Evolutionary conservation across 2,113 vertebrate genomes (phyloP), one percentile per base, ranked within the genome.

Genomic region (Shinisaurus crocodilurus): DNA sequence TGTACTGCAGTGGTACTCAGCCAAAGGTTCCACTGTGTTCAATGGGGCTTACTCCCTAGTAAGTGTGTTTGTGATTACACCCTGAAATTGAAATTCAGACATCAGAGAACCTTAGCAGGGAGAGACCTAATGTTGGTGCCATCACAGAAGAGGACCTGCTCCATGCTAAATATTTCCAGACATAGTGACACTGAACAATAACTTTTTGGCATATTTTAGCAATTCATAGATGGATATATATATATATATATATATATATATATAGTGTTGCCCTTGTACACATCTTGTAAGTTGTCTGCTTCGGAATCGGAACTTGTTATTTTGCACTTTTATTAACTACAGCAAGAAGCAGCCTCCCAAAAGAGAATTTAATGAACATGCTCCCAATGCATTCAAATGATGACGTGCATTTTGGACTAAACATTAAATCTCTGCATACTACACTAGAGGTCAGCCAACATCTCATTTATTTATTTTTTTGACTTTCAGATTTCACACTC

Each of bases 401-500:
- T 89, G 92, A 85, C 84, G 91, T 43, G 85, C 16, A 94, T 93
- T 95, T 88, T 94, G 93, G 84, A 94, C 95, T 91, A 91, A 79
- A 67, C 89, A 94, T 92, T 93, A 94, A 82, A 93, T 91, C 93
- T 93, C 83, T 76, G 89, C 90, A 83, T 92, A 95, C 91, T 95
- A 91, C 70, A 75, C 87, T 93, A 93, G 93, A 95, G 92, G 92
- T 96, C 94, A 94, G 70, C 79, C 70, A 94, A 91, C 92, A 92
- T 90, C 86, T 95, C 91, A 94, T 95, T 85, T 92, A 94, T 96
- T 96, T 91, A 90, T 95, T 96, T 92, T 91, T 88, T 88, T 88
- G 92, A 92, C 94, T 95, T 94, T 92, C 85, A 91, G 87, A 92
- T 93, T 96, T 96, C 91, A 95, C 88, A 92, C 83, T 94, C 93